Base-by-base conservation (phyloP, 1,140 invertebrate species). In the Araneus ventricosus region DNA sequence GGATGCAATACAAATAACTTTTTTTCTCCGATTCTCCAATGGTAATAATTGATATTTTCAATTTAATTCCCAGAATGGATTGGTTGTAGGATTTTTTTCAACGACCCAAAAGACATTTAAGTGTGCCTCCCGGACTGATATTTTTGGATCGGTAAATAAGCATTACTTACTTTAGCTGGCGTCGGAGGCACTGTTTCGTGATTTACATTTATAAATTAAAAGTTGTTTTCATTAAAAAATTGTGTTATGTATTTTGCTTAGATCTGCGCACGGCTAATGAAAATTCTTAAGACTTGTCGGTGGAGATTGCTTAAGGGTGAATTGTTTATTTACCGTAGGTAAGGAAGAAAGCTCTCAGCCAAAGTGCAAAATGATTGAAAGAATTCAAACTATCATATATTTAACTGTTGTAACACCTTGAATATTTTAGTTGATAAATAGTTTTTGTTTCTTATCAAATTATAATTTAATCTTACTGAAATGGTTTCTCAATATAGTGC, bases 1-100 rank as follows among this genome's bases (percentile, higher is more conserved):
- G 30, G 70, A 75, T 75, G 27, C 70, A 63, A 63, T 63, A 75
- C 70, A 75, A 75, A 75, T 75, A 75, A 14, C 30, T 37, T 75
- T 75, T 70, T 75, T 75, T 34, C 8, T 4, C 22, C n/a, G 20
- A 75, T 22, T 75, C 30, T 75, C 30, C 8, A 52, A 75, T 34
- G 70, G 27, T 75, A 75, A 67, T 67, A 67, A 75, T 75, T 75
- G 70, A 34, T 34, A 75, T 75, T 75, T 75, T 20, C 70, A 75
- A 30, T 63, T 34, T 34, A 34, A 37, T 27, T 34, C 27, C 34
- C 22, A 17, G 30, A 75, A 75, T 27, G 27, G 30, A 75, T 34
- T 75, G 70, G 20, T 14, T 75, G 30, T 17, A 17, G 17, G 45
- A 17, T 14, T 52, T 52, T 52, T 52, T 52, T 52, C 45, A 14